Conservation (phyloP, 2,113 vertebrate species). For the Chloropsis hardwickii region DNA sequence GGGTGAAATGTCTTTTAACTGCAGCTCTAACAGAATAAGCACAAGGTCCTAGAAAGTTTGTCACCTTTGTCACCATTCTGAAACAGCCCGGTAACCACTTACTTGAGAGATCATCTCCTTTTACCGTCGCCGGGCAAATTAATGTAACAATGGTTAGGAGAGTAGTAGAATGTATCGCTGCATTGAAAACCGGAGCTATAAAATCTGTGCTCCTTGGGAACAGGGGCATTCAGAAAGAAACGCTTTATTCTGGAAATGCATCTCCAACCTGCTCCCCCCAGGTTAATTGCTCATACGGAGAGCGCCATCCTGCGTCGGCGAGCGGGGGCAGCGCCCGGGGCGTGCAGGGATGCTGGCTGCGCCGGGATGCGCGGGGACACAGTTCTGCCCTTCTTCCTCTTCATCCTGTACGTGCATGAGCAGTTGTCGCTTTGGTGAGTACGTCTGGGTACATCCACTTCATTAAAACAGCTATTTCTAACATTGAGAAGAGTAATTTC, state of each 20-base stretch:
- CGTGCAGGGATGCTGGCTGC: background rate
- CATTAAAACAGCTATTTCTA: background rate
- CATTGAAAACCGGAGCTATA: background rate
- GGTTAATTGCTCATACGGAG: constrained; percentile 59
- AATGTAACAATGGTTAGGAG: too few relatives aligned
- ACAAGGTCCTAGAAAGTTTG: background rate
- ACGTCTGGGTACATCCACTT: accelerated
- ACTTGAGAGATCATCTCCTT: background rate
- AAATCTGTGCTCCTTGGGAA: background rate
- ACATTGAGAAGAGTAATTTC: accelerated
- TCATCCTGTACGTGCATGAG: accelerated
- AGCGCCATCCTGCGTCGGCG: constrained; percentile 74
- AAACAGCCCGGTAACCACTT: accelerated
- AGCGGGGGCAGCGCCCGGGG: background rate
- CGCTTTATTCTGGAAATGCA: background rate
- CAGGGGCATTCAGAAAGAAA: background rate
- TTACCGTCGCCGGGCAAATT: background rate
- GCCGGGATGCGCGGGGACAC: too few relatives aligned
- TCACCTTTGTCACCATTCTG: background rate
- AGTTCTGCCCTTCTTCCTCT: too few relatives aligned
- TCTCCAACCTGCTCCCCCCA: background rate
- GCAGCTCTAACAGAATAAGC: background rate
- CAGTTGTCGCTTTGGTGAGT: background rate
- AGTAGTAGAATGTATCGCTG: background rate
- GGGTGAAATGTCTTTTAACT: too few relatives aligned